Evolutionary conservation across 2,888 invertebrate genomes (phyloP), one percentile per base, ranked within the genome.

Genomic region (Dendrolimus houi): DNA sequence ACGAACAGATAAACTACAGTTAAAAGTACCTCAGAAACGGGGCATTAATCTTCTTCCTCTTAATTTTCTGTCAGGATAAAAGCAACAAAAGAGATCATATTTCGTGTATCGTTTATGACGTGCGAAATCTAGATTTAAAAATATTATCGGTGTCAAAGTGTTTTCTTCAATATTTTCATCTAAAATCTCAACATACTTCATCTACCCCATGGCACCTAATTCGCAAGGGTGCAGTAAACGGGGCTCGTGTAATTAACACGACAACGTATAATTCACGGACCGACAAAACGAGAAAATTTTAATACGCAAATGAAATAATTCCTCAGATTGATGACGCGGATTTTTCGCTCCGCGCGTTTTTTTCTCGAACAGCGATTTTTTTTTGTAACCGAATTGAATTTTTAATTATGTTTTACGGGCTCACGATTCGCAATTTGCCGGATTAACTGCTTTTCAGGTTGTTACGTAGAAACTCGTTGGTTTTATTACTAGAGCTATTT

Each of bases 251-350:
- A 88, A 89, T 89, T 87, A 89, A 89, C 83, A 73, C 80, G 75
- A 74, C 74, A 77, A 70, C 79, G 73, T 83, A 87, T 89, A 87
- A 87, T 86, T 88, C 85, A 87, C 74, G 75, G 75, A 79, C 83
- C 83, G 83, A 85, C 87, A 88, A 86, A 88, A 87, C 87, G 85
- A 83, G 85, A 80, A 47, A 47, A 86, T 82, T 88, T 88, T 89
- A 89, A 90, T 87, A 86, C 87, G 81, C 82, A 87, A 89, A 90
- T 88, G 88, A 88, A 90, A 90, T 88, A 89, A 88, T 85, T 83
- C 81, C 77, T 83, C 81, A 83, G 87, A 90, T 90, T 88, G 89
- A 90, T 90, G 90, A 86, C 83, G 79, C 65, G 74, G 82, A 79
- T 81, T 79, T 79, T 72, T 80, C 74, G 77, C 69, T 75, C 73